phyloP scores from a whole-genome alignment of 2,113 vertebrate species.

The Siniperca knerii region DNA sequence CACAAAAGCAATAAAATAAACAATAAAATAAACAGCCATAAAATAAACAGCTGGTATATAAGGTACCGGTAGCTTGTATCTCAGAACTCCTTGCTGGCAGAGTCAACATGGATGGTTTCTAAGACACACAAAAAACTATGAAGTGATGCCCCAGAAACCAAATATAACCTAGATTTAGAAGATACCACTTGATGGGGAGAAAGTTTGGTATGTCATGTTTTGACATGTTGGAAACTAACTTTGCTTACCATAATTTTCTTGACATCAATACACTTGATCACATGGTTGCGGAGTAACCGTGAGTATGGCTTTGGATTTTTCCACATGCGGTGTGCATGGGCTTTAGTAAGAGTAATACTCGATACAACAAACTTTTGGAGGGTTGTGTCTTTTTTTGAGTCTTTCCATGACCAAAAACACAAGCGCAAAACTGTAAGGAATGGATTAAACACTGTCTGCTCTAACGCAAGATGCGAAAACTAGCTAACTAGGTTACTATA shows the following conservation, averaged over 20 bases:
- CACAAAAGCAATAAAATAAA: too few species aligned
- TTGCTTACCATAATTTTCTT: background rate
- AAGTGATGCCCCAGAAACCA: conserved; percentile 58
- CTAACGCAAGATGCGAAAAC: too few species aligned
- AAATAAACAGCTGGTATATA: background rate
- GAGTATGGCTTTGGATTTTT: background rate
- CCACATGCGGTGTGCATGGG: background rate
- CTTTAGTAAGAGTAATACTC: background rate
- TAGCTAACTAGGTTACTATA: too few species aligned
- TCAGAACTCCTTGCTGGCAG: conserved; percentile 8
- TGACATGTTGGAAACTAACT: conserved; percentile 3
- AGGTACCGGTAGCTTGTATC: background rate
- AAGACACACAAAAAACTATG: conserved; percentile 1
- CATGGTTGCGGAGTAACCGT: background rate
- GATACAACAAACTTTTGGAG: too few species aligned
- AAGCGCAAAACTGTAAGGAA: too few species aligned
- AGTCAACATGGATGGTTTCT: conserved; percentile 19
- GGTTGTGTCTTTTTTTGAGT: too few species aligned
- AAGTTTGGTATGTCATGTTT: conserved; percentile 28
- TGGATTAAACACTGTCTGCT: too few species aligned
- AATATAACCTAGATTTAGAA: conserved; percentile 39
- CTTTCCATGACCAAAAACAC: too few species aligned
- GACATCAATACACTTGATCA: background rate
- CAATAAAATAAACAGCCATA: too few species aligned
- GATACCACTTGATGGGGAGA: conserved; percentile 2